phyloP scores from a whole-genome alignment of 1,140 invertebrate genomes.

The Neodiprion pinetum region DNA sequence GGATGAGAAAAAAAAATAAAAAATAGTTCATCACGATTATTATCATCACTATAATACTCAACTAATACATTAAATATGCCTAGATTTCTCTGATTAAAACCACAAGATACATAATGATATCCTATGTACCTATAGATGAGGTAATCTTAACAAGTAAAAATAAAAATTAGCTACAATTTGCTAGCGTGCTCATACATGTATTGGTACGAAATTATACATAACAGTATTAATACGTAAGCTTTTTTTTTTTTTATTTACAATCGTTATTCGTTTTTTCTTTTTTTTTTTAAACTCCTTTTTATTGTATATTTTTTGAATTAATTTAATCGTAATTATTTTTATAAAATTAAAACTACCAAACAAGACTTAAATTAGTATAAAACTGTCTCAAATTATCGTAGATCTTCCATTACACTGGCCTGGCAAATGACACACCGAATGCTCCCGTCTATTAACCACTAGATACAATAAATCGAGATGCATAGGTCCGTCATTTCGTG shows the following conservation, averaged over 20 bases:
- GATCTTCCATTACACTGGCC: not conserved
- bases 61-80: constrained; percentile 2
- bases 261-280: constrained; percentile 34
- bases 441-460: constrained; percentile 3
- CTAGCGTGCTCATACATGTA: constrained; percentile 4
- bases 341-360: constrained; percentile 55
- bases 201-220: constrained; percentile 17
- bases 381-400: constrained; percentile 37
- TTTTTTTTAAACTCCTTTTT: constrained; percentile 28
- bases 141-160: not conserved
- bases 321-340: constrained; percentile 30
- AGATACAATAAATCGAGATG: constrained; percentile 19
- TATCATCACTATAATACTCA: not conserved
- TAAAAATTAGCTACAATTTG: constrained; percentile 1
- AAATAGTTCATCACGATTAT: not conserved
- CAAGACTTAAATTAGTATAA: constrained; percentile 47
- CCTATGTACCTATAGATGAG: not conserved
- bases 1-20: not conserved
- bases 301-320: not conserved
- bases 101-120: not conserved
- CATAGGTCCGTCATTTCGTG: constrained; percentile 25
- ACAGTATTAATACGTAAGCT: constrained; percentile 43
- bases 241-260: constrained; percentile 46
- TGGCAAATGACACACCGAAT: constrained; percentile 14
- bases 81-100: not conserved